Base-by-base conservation (phyloP, 1,140 invertebrate species). In the Leptinotarsa lineolata region DNA sequence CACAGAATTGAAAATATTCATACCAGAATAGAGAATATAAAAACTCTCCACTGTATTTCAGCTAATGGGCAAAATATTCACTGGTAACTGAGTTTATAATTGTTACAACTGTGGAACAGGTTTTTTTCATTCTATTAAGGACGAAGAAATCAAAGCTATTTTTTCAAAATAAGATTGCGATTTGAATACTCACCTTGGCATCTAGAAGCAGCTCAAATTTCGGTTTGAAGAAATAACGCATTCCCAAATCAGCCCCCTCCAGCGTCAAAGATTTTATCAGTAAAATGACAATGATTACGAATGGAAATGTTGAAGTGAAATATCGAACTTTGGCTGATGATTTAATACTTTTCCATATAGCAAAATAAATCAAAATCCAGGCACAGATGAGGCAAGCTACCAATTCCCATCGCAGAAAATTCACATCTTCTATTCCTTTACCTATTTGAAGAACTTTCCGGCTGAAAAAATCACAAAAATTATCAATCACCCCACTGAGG, bases 331-430 rank as follows among this genome's bases (percentile, higher is more conserved):
- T 91, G 3, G 93, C 94, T 78, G 93, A 92, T 61, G 93, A 94
- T 82, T 93, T 93, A 70, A 96, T 94, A 70, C 94, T 95, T 86
- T 97, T 97, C 92, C 95, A 97, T 59, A 97, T 90, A 64, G 94
- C 94, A 83, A 97, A 95, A 85, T 97, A 97, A 59, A 97, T 95
- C 76, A 97, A 86, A 58, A 96, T 87, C 95, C 95, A 97, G 69
- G 93, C 93, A 75, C 93, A 91, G 24, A 96, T 86, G 30, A 97
- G 87, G 79, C 94, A 95, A 39, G 93, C 92, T 20, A 95, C 91
- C 45, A 97, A 86, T 80, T 97, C 95, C 92, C 93, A 95, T 76
- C 95, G 88, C 77, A 97, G 85, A 72, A 86, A 88, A 63, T 94
- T 94, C n/a, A 92, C 90, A 76, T 91, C 89, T 81, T 95, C 93